Evolutionary conservation across 2,888 invertebrate species (phyloP).

Genomic region (Caenorhabditis zanzibari): DNA sequence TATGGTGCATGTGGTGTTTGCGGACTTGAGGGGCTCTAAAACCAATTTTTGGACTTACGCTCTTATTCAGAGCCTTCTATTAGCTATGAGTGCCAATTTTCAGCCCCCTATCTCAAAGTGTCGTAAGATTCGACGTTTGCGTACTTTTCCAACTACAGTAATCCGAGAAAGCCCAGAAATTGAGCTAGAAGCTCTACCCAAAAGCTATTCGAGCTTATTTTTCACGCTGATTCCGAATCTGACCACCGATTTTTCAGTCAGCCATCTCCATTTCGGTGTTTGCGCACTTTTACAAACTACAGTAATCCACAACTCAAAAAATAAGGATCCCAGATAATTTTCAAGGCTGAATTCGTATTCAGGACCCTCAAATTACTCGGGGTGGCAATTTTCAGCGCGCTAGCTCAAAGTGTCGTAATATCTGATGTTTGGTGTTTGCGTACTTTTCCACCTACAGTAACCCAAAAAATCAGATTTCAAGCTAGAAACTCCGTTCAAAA

Average conservation of each 20-base stretch:
- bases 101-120: too few species aligned
- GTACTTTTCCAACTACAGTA: too few species aligned
- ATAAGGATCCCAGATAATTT: neutral
- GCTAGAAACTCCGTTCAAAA: conserved; percentile 10
- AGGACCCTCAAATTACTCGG: neutral
- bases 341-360: neutral
- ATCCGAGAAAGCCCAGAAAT: neutral
- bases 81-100: too few species aligned
- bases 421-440: neutral
- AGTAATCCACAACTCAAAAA: too few species aligned
- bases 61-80: too few species aligned
- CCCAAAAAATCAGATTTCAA: neutral
- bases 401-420: conserved; percentile 7
- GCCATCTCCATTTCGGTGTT: neutral
- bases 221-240: neutral
- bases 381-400: neutral
- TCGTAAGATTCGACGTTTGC: too few species aligned
- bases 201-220: neutral
- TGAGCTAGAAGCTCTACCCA: neutral
- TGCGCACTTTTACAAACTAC: too few species aligned
- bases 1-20: neutral
- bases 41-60: too few species aligned
- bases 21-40: neutral
- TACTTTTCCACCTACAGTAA: conserved; percentile 5
- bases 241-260: neutral